phyloP scores from a whole-genome alignment of 2,113 vertebrate genomes.

The Dromiciops gliroides region DNA sequence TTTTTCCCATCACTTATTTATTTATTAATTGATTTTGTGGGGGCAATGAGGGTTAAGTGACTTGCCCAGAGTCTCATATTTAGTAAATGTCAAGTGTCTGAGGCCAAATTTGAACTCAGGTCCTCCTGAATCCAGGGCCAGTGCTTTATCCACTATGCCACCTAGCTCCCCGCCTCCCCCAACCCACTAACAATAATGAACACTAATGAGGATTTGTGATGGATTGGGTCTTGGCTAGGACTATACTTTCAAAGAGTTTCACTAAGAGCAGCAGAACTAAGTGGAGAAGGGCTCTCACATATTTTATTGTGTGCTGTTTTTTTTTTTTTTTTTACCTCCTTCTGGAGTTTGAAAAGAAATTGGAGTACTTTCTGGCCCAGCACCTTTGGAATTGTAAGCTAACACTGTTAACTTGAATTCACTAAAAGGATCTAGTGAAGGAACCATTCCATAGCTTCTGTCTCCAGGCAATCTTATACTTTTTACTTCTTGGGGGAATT shows the following conservation, averaged over 20 bases:
- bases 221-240: background rate
- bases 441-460: conserved; percentile 86
- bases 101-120: no score
- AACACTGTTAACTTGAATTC: conserved; percentile 92
- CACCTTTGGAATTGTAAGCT: conserved; percentile 93
- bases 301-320: conserved; percentile 32
- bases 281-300: background rate
- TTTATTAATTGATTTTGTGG: no score
- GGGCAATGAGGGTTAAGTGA: no score
- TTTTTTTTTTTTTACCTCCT: conserved; percentile 95
- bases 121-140: no score
- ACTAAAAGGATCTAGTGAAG: conserved; percentile 91
- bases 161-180: no score
- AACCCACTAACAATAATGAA: background rate
- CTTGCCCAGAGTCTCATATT: no score
- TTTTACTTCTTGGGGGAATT: conserved; percentile 88
- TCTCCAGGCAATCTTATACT: conserved; percentile 88
- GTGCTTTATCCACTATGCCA: no score
- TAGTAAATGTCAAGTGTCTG: no score
- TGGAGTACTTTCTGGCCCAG: conserved; percentile 92
- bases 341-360: conserved; percentile 93
- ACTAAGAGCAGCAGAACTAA: background rate
- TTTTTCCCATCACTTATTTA: no score
- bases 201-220: background rate
- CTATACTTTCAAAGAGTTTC: background rate